Evolutionary conservation across 2,113 vertebrate genomes (phyloP).

Genomic region (Trinectes maculatus): DNA sequence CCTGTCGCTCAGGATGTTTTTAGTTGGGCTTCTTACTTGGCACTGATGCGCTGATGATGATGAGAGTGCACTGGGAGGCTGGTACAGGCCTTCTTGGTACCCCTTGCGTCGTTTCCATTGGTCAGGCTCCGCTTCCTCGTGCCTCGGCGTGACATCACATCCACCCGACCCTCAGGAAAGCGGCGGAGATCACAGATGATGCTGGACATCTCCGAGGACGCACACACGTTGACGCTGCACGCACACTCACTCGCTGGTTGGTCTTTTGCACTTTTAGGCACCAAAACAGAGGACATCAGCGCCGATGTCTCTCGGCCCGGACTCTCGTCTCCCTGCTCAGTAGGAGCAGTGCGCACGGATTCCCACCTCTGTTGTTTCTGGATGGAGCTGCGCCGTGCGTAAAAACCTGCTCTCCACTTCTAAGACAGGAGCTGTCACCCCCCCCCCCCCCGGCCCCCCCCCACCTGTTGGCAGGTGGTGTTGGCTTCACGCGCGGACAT

Average conservation of each 20-base stretch:
- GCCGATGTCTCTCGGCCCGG: constrained; percentile 16
- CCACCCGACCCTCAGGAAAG: constrained; percentile 71
- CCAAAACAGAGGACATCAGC: constrained; percentile 17
- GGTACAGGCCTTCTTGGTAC: constrained; percentile 46
- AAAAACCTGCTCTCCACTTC: constrained; percentile 25
- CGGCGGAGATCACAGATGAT: constrained; percentile 71
- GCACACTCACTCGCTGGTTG: constrained; percentile 23
- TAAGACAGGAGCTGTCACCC: constrained; percentile 45
- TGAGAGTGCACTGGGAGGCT: constrained; percentile 49
- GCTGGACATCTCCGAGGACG: constrained; percentile 73
- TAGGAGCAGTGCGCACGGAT: constrained; percentile 20
- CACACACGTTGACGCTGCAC: constrained; percentile 48
- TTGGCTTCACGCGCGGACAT: constrained; percentile 49
- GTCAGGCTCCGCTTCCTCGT: constrained; percentile 65
- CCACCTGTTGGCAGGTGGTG: constrained; percentile 76
- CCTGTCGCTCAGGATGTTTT: constrained; percentile 18
- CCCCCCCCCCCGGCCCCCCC: too few species aligned
- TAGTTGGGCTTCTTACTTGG: constrained; percentile 31
- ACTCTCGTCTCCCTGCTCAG: constrained; percentile 1
- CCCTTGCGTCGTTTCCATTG: constrained; percentile 68
- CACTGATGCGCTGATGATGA: constrained; percentile 49
- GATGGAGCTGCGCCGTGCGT: constrained; percentile 57
- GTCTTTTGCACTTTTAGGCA: constrained; percentile 19
- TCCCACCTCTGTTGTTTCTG: constrained; percentile 36
- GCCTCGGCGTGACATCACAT: constrained; percentile 81